Evolutionary conservation across 2,797 vertebrate genomes (phyloP).

Genomic region (Myripristis murdjan): DNA sequence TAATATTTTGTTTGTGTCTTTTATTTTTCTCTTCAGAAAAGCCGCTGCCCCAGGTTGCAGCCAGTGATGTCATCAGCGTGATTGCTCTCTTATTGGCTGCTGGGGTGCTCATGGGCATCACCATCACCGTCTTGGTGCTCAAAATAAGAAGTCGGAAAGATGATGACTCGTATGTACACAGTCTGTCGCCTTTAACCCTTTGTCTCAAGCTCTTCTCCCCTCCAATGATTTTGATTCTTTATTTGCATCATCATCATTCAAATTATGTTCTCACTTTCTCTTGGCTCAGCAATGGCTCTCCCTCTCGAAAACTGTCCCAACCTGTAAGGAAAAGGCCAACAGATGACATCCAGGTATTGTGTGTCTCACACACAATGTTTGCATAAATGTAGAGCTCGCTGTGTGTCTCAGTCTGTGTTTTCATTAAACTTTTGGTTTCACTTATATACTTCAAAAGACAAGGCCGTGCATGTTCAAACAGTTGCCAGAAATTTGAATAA

Average conservation of each 20-base stretch:
- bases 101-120: constrained; percentile 86
- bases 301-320: constrained; percentile 73
- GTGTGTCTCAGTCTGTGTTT: neutral
- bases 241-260: neutral
- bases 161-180: constrained; percentile 84
- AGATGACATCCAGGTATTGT: constrained; percentile 78
- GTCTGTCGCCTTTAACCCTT: neutral
- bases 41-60: constrained; percentile 85
- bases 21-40: constrained; percentile 85
- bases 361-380: constrained; percentile 6
- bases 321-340: constrained; percentile 74
- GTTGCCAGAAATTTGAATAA: too few species aligned
- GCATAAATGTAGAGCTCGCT: neutral
- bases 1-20: neutral
- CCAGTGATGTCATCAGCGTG: constrained; percentile 86
- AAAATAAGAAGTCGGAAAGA: constrained; percentile 85
- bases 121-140: constrained; percentile 86
- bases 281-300: constrained; percentile 68
- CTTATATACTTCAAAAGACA: too few species aligned
- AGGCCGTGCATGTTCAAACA: too few species aligned
- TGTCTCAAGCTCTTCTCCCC: neutral
- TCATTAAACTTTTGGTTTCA: too few species aligned
- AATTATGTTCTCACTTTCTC: neutral
- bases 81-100: constrained; percentile 87
- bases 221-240: neutral